Evolutionary conservation across 2,113 vertebrate species (phyloP), one percentile per base, ranked within the genome.

Genomic region (Opisthocomus hoazin): DNA sequence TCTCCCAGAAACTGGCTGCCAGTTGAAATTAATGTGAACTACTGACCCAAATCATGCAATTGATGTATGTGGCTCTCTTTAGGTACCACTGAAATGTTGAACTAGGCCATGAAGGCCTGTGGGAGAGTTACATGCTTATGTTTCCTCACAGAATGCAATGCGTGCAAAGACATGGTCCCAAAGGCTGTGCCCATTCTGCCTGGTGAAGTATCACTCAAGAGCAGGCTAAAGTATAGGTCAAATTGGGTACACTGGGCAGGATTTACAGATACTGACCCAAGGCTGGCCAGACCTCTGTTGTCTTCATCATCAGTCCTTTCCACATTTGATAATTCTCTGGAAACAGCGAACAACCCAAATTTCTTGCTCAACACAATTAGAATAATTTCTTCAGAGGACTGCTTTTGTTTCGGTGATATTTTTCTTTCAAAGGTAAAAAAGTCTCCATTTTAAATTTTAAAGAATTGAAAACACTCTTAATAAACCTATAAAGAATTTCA

Each of bases 211-310:
- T 1, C 3, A 21, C 37, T 58, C 23, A 61, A 75, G 17, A 58
- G 29, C 37, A 85, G 37, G 26, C 15, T 57, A 19, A 66, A 50
- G 22, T 10, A 12, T 4, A 32, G 10, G 3, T 43, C 10, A 9
- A n/a, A 15, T 2, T 21, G 10, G 7, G 26, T 57, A 66, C n/a
- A 34, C 10, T 23, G 24, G 11, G 6, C 24, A 58, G 0, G 0
- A 16, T 36, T 61, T 61, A 60, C 53, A 56, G 53, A 68, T 29
- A 43, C 10, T 68, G 48, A 73, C 14, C 10, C 37, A 84, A 81
- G 22, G 12, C 18, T 50, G 86, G 6, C 3, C 9, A 71, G 39
- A 43, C 8, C 6, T 71, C 43, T 58, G 8, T 10, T 75, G 9
- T 41, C 29, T 34, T 58, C 10, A 34, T 64, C 64, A 43, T 23